phyloP scores from a whole-genome alignment of 35 echinoderm and acorn worm genomes.

The Stichopus chloronotus region DNA sequence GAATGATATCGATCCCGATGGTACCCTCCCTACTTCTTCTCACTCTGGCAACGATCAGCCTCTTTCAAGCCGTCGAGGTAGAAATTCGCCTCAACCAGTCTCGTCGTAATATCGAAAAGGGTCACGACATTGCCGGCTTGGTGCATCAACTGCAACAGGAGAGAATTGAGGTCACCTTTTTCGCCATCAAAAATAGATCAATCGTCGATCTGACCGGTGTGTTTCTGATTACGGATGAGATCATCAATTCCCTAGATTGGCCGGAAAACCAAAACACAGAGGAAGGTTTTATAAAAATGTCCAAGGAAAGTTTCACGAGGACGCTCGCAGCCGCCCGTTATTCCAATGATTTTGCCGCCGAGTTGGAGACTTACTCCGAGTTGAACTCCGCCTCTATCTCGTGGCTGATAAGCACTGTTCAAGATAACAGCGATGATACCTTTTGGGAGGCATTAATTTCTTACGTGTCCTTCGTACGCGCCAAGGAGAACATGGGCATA shows the following conservation, averaged over 20 bases:
- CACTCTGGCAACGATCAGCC: neutral
- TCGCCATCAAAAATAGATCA: conserved; percentile 1
- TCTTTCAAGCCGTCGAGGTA: conserved; percentile 26
- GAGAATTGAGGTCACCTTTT: conserved; percentile 48
- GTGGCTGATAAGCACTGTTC: conserved; percentile 56
- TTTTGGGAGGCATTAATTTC: conserved; percentile 67
- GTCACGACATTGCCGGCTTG: conserved; percentile 59
- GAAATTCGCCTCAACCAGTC: neutral
- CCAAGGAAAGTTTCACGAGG: neutral
- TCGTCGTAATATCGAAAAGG: conserved; percentile 24
- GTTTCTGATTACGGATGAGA: conserved; percentile 56
- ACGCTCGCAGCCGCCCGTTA: neutral
- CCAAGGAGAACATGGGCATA: conserved; percentile 66
- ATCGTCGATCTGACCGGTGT: conserved; percentile 22
- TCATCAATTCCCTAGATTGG: conserved; percentile 23
- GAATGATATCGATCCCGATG: conserved; percentile 73
- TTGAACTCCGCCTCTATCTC: conserved; percentile 52
- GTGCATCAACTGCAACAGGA: conserved; percentile 73
- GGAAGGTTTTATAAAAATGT: neutral
- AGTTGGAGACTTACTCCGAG: conserved; percentile 46
- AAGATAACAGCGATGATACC: conserved; percentile 42
- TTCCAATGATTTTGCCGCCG: conserved; percentile 3
- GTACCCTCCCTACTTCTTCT: conserved; percentile 45
- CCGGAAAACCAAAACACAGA: conserved; percentile 22
- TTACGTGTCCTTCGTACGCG: conserved; percentile 54